Base-by-base conservation (phyloP, 2,888 invertebrate species). In the Eupithecia dodoneata region DNA sequence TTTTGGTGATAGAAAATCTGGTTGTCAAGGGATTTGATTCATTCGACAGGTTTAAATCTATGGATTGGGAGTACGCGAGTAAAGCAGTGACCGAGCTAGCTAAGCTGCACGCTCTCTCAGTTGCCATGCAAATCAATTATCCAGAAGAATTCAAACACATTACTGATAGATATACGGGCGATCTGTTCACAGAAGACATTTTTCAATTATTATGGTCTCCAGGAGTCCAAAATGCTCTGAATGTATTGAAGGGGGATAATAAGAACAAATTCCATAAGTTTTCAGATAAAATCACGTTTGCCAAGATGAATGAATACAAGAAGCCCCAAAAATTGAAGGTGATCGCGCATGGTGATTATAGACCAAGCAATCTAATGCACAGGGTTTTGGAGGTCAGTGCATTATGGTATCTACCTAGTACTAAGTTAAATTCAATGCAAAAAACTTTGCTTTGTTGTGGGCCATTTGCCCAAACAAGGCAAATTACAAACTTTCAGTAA, bases 21-120 rank as follows among this genome's bases (percentile, higher is more conserved):
- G 65, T 72, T 0, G 79, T 44, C 0, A 81, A 83, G 42, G 89
- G 89, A 2, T 93, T 83, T 78, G 73, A 47, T 2, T 76, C 81
- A 10, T 83, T 84, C 69, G 85, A 92, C 30, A 85, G 89, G 74
- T 78, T 87, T 41, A 83, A 81, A 66, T 79, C 86, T 4, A 77
- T 91, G 4, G 83, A 86, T 75, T 88, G 87, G 85, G 84, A 84
- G 7, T 87, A 90, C 15, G 85, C 89, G 0, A 71, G 84, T 0
- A 72, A 81, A 18, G 82, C 87, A 0, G 69, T 88, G 0, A 81
- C 77, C 18, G 85, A 85, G 4, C 76, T 91, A 45, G 91, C 89
- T 0, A 88, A 87, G 76, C 82, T 90, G 13, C 92, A 92, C 75
- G 90, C 91, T 0, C 80, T 90, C 3, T 90, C 91, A 0, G 85